A percentile compares a stretch with the other conserved stretches of the same genome.
phyloP scores from a whole-genome alignment of 1,140 invertebrate species.

The Drosophila lacertosa region DNA sequence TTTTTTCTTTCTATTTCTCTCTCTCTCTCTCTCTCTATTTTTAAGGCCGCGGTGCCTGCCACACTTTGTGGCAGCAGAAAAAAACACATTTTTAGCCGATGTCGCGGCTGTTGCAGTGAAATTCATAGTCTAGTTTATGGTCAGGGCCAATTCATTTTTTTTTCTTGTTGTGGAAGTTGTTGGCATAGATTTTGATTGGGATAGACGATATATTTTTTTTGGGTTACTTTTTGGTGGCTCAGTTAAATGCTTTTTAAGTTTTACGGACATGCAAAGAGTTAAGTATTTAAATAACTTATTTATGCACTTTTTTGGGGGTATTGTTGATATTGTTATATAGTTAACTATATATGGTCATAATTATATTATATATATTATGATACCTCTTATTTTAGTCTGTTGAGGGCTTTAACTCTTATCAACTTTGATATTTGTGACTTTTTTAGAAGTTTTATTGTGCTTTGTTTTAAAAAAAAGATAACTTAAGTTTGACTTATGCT shows the following conservation, averaged over 20 bases:
- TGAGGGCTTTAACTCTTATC: no score
- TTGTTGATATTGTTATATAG: background rate
- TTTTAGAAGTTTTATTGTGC: no score
- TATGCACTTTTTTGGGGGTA: background rate
- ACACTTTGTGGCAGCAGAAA: constrained; percentile 38
- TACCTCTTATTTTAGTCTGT: no score
- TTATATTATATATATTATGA: no score
- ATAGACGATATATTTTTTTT: background rate
- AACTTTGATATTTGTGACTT: no score
- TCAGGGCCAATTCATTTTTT: constrained; percentile 39
- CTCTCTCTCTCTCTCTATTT: no score
- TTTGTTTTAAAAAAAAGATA: no score
- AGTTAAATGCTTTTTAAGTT: background rate
- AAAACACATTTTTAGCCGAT: constrained; percentile 48
- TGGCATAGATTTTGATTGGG: constrained; percentile 60
- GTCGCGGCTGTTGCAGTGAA: constrained; percentile 41
- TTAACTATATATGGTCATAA: no score
- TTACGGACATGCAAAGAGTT: constrained; percentile 6
- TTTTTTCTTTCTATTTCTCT: constrained; percentile 18
- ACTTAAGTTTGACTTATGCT: no score
- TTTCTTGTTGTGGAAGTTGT: constrained; percentile 51
- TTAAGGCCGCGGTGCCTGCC: constrained; percentile 22
- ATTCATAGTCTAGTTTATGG: constrained; percentile 67
- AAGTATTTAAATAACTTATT: background rate
- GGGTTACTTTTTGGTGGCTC: background rate